phyloP scores from a whole-genome alignment of 2,113 vertebrate species.

The Stigmatopora nigra region DNA sequence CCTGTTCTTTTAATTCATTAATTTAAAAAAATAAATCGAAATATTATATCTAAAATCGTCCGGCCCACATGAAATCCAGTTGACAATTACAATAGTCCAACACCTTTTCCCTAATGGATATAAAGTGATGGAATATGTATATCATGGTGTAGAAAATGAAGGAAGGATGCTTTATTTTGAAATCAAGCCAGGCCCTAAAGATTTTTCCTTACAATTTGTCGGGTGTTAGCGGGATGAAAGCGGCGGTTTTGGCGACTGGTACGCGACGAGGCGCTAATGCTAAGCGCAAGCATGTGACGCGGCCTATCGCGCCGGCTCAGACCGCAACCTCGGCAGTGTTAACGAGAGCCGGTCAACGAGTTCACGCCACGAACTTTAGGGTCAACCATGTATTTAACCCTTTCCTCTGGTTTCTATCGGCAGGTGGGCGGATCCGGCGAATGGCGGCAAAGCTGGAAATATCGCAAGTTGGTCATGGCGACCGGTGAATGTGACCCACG shows the following conservation, averaged over 20 bases:
- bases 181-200: not conserved
- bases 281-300: conserved; percentile 4
- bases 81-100: too few species aligned
- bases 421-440: not conserved
- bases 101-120: too few species aligned
- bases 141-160: too few species aligned
- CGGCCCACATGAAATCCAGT: too few species aligned
- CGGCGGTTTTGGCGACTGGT: not conserved
- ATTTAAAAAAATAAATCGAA: too few species aligned
- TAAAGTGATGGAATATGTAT: too few species aligned
- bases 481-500: conserved; percentile 69
- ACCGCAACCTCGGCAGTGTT: not conserved
- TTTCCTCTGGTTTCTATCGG: not conserved
- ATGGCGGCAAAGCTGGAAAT: not conserved
- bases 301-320: not conserved
- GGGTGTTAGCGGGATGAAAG: conserved; percentile 1
- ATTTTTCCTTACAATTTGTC: not conserved
- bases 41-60: too few species aligned
- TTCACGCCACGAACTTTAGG: not conserved
- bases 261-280: conserved; percentile 2
- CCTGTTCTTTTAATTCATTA: too few species aligned
- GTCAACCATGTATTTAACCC: not conserved
- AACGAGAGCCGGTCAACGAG: not conserved
- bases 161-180: not conserved
- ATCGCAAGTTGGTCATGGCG: conserved; percentile 12